A percentile compares a stretch with the other conserved stretches of the same genome.
These are phyloP conservation scores for Sternarchorhynchus goeldii DNA, from an alignment of 2,797 vertebrate genomes.

Conservation along the genomic window DNA sequence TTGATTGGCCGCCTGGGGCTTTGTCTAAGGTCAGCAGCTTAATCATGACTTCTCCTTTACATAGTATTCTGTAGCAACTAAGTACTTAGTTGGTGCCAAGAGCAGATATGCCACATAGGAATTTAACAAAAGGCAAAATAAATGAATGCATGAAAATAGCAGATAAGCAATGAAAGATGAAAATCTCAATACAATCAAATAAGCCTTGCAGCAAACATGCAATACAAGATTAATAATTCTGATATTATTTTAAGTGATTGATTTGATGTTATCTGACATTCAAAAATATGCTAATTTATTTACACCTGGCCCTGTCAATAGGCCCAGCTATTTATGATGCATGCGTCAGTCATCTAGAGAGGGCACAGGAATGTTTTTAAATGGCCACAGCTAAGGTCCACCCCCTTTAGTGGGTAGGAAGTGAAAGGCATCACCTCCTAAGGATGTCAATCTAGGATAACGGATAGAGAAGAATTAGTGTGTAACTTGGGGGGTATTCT, in stretches of 20 bases:
- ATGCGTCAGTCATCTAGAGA: slow-evolving; percentile 27
- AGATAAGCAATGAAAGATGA: background rate
- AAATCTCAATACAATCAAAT: background rate
- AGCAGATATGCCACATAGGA: background rate
- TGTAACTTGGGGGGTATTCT: slow-evolving; percentile 17
- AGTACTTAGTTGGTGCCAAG: slow-evolving; percentile 18
- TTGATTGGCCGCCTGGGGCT: slow-evolving; percentile 18
- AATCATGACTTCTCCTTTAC: slow-evolving; percentile 7
- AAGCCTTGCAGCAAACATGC: background rate
- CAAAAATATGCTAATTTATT: slow-evolving; percentile 28
- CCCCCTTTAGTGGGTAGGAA: slow-evolving; percentile 29
- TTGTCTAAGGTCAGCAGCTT: slow-evolving; percentile 20
- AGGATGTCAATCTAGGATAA: slow-evolving; percentile 33
- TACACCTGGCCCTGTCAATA: slow-evolving; percentile 51
- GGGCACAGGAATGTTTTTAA: background rate
- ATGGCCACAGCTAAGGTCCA: background rate
- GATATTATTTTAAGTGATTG: slow-evolving; percentile 1
- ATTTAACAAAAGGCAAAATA: background rate
- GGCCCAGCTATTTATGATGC: slow-evolving; percentile 38
- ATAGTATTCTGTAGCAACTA: slow-evolving; percentile 1
- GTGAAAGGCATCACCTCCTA: background rate
- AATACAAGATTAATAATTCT: background rate
- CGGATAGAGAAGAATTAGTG: slow-evolving; percentile 45
- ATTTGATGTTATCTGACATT: slow-evolving; percentile 20
- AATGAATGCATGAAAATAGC: background rate